Evolutionary conservation across 2,888 invertebrate genomes (phyloP), one percentile per base, ranked within the genome.

Genomic region (Plusia festucae): DNA sequence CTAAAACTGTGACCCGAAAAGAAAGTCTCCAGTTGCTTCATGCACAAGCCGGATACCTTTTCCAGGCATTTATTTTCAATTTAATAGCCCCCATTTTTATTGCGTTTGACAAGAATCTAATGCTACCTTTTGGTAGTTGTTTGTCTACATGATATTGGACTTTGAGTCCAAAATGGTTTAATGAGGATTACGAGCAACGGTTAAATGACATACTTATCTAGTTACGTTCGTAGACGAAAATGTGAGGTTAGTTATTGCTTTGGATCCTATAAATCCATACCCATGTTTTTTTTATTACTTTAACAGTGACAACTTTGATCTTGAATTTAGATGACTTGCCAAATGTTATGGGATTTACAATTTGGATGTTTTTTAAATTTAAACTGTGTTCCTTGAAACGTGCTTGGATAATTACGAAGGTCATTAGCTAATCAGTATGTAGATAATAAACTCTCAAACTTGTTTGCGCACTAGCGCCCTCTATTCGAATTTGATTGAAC

Each of bases 401-500:
- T 40, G n/a, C 5, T n/a, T 2, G n/a, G n/a, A n/a, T 7, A 40
- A n/a, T 34, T n/a, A n/a, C 40, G 1, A 40, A n/a, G 15, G 40
- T 40, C 40, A 40, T 40, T 11, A 8, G 46, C 20, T 49, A 11
- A 9, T 11, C 11, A 20, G 8, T 4, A 40, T 30, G 5, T 1
- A 27, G 4, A 0, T 0, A 44, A 16, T n/a, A n/a, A n/a, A 11
- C 0, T 5, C 8, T 11, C 8, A 9, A 6, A 53, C 44, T 18
- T 20, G 49, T 2, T 24, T 18, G 16, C 20, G 30, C 52, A 54
- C 57, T 24, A 72, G 70, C 81, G 76, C 68, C 79, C 68, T 78
- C 79, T 78, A 7, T 60, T 51, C n/a, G 53, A 51, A 3, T 22
- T 13, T 1, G 9, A 0, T 18, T 3, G 16, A 64, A 78, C 61